These are phyloP conservation scores for Sicus ferrugineus DNA, from an alignment of 2,888 invertebrate genomes.

Conservation along the genomic window DNA sequence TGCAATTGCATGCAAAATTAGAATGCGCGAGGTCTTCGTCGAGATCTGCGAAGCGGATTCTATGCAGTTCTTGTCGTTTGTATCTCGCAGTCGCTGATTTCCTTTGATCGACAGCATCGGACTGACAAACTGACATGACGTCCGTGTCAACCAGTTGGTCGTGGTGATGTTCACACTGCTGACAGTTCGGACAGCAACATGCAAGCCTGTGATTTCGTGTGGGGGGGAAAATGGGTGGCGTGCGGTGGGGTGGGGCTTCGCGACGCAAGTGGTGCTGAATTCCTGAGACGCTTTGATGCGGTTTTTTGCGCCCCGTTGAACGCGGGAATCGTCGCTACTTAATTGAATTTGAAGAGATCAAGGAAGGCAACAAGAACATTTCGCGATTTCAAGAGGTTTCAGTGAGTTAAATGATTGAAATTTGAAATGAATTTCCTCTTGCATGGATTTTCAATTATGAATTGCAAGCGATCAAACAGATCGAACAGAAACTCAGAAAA, in stretches of 20 bases:
- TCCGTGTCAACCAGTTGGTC: background rate
- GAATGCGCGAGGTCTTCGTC: constrained; percentile 18
- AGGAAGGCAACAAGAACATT: no score
- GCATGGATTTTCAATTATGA: no score
- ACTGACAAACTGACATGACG: background rate
- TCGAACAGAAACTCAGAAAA: no score
- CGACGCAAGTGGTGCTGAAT: constrained; percentile 31
- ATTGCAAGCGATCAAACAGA: no score
- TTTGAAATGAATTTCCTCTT: no score
- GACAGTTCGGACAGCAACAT: constrained; percentile 19
- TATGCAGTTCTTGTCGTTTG: background rate
- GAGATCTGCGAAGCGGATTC: constrained; percentile 7
- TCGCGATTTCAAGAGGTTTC: no score
- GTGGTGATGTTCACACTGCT: constrained; percentile 16
- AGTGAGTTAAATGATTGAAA: no score
- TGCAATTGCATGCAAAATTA: background rate
- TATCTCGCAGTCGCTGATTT: background rate
- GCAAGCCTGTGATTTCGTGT: background rate
- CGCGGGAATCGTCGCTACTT: no score
- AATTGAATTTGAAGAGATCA: no score
- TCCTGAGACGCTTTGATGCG: constrained; percentile 32
- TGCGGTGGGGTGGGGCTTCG: background rate
- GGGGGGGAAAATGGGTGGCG: background rate
- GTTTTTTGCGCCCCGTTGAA: background rate
- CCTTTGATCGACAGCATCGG: constrained; percentile 14